Evolutionary conservation across 2,113 vertebrate species (phyloP).

Genomic region (Chamaetylas fuelleborni): DNA sequence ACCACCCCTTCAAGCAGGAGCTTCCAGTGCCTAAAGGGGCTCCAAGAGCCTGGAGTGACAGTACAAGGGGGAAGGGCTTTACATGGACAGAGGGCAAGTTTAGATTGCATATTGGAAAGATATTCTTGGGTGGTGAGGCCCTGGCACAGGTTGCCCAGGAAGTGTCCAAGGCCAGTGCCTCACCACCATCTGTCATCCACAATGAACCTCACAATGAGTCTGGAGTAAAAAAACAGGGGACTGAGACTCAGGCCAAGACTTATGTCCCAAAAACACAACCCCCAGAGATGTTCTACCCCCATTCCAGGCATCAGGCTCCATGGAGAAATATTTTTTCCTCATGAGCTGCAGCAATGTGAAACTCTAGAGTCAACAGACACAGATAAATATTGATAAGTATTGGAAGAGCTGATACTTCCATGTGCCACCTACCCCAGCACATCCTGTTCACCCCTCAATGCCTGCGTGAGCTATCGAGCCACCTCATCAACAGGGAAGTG

Average conservation of each 20-base stretch:
- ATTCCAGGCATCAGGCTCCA: neutral
- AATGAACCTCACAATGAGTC: rapidly evolving
- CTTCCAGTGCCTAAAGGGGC: neutral
- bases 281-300: neutral
- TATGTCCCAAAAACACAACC: neutral
- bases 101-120: neutral
- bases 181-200: neutral
- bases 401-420: neutral
- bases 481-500: neutral
- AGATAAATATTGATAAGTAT: too few species aligned
- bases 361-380: neutral
- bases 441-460: rapidly evolving
- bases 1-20: neutral
- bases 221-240: rapidly evolving
- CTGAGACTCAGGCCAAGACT: neutral
- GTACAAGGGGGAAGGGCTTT: neutral
- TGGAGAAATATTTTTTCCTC: neutral
- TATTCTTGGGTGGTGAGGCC: neutral
- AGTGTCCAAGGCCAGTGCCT: neutral
- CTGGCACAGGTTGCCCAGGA: neutral
- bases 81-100: neutral
- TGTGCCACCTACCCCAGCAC: neutral
- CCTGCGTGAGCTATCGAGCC: rapidly evolving
- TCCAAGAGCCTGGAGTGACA: neutral
- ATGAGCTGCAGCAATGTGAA: neutral